Evolutionary conservation across 2,113 vertebrate species (phyloP), one percentile per base, ranked within the genome.

Genomic region (Acrocephalus kingi): DNA sequence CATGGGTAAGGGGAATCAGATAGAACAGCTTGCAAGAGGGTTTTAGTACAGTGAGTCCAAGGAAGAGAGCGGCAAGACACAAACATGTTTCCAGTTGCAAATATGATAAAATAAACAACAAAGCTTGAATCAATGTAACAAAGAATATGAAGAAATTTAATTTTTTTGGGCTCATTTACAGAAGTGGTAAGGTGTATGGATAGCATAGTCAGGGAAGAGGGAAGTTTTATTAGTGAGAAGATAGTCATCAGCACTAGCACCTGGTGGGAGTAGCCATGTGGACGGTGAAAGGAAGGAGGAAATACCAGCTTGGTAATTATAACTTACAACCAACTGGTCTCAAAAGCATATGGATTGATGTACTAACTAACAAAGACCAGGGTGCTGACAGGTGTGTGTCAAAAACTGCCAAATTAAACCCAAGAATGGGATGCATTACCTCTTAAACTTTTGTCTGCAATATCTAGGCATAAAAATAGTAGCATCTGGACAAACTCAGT

Each of bases 401-500:
- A 74, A 81, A 94, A 79, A 35, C 20, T 1, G 2, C 33, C 69
- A 88, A 84, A 87, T 56, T 71, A 84, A 94, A 69, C 16, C 18
- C 1, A 1, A 74, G 46, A 80, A 83, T 52, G 27, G 39, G 30
- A 48, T 84, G 16, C 75, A 74, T 93, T 92, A 55, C 66, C 35
- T 82, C 63, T 87, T 83, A 43, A 74, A 79, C 24, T 37, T 79
- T 92, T 84, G 41, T 62, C 75, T 91, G 58, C 39, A 71, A 59
- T 91, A 66, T 79, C 58, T 80, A 82, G 51, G 46, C 80, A 90
- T 46, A 90, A 93, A 96, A 93, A 66, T 76, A 82, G 45, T 58
- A 69, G 49, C 74, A 94, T 85, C 74, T 93, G 84, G 84, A 79
- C 46, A 76, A 93, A 87, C 33, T 84, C 78, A 62, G 58, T 67